These are phyloP conservation scores for Eilema depressum DNA, from an alignment of 2,888 invertebrate genomes.

Conservation along the genomic window DNA sequence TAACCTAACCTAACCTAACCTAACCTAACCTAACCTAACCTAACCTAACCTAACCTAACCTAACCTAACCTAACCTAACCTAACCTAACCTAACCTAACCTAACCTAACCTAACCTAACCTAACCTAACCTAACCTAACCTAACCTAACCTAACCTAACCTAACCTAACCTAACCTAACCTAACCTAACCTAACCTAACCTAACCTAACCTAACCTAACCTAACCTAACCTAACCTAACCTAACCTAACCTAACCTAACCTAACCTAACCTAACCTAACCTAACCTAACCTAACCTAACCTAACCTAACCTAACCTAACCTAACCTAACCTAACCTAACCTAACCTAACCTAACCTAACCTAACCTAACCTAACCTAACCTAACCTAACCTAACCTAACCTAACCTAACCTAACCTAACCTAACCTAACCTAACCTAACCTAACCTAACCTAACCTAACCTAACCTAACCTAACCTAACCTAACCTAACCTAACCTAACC, in stretches of 20 bases:
- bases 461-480: slow-evolving; percentile 39
- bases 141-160: slow-evolving; percentile 41
- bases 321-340: slow-evolving; percentile 38
- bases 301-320: slow-evolving; percentile 35
- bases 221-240: slow-evolving; percentile 39
- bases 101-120: slow-evolving; percentile 43
- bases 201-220: slow-evolving; percentile 41
- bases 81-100: slow-evolving; percentile 44
- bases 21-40: slow-evolving; percentile 42
- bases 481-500: slow-evolving; percentile 23
- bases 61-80: slow-evolving; percentile 44
- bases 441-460: slow-evolving; percentile 42
- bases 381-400: slow-evolving; percentile 39
- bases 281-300: slow-evolving; percentile 39
- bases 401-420: slow-evolving; percentile 40
- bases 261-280: slow-evolving; percentile 14
- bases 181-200: slow-evolving; percentile 40
- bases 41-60: slow-evolving; percentile 43
- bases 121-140: slow-evolving; percentile 43
- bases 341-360: slow-evolving; percentile 39
- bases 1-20: slow-evolving; percentile 41
- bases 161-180: slow-evolving; percentile 36
- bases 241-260: slow-evolving; percentile 38
- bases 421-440: slow-evolving; percentile 42
- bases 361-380: slow-evolving; percentile 41